Percentiles rank a stretch among this genome's conserved stretches.
These are phyloP conservation scores for Lepilemur septentrionalis DNA, from an alignment of 2,797 vertebrate genomes.

Conservation along the genomic window DNA sequence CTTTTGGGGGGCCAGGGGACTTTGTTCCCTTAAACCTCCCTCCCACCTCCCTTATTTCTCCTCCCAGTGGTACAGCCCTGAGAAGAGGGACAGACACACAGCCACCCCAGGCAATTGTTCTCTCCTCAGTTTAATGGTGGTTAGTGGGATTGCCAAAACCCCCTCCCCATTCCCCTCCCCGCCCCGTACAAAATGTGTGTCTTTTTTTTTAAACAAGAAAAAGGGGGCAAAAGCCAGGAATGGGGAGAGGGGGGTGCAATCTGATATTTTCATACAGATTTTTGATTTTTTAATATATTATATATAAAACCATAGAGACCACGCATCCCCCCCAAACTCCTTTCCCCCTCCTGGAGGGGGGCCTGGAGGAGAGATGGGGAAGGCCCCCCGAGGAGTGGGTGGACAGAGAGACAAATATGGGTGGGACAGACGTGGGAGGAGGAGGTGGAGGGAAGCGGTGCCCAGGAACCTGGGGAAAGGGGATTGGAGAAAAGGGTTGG, in stretches of 20 bases:
- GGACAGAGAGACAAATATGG: constrained; percentile 55
- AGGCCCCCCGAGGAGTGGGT: constrained; percentile 66
- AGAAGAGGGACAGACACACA: constrained; percentile 67
- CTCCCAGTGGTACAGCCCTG: neutral
- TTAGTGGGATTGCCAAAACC: constrained; percentile 79
- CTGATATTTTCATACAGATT: constrained; percentile 81
- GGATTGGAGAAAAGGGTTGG: constrained; percentile 40
- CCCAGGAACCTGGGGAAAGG: constrained; percentile 50
- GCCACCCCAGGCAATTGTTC: constrained; percentile 64
- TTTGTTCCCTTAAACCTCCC: neutral
- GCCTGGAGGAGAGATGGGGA: constrained; percentile 75
- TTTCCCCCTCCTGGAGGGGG: constrained; percentile 56
- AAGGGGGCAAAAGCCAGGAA: constrained; percentile 74
- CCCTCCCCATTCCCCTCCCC: constrained; percentile 67
- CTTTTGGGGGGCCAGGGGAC: neutral
- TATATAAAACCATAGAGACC: constrained; percentile 82
- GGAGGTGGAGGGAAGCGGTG: neutral
- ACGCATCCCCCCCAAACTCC: constrained; percentile 47
- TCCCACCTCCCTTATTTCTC: neutral
- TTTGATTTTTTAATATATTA: constrained; percentile 82
- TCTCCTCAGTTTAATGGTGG: constrained; percentile 82
- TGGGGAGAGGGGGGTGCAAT: constrained; percentile 72
- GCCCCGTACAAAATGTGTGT: constrained; percentile 75
- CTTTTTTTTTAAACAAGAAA: constrained; percentile 65
- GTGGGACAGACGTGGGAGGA: neutral